These are phyloP conservation scores for Gallinago solitaria DNA, from an alignment of 2,797 vertebrate genomes.

Conservation along the genomic window DNA sequence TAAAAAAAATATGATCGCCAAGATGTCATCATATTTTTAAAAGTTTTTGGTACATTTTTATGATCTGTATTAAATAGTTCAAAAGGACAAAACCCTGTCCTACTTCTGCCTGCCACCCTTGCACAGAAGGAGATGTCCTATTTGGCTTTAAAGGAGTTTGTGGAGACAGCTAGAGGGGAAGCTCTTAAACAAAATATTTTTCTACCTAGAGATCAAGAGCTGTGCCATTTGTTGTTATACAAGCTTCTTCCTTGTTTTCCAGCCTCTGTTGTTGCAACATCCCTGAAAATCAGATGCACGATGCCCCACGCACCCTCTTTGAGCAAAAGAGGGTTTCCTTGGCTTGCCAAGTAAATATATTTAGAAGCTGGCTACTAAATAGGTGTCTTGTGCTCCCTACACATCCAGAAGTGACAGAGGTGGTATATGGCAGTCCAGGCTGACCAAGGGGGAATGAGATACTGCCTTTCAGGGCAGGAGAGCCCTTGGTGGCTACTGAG, in stretches of 20 bases:
- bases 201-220: neutral
- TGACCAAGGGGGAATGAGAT: rapidly evolving
- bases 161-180: neutral
- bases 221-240: rapidly evolving
- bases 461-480: neutral
- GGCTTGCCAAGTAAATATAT: neutral
- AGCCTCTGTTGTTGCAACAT: neutral
- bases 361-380: too few species aligned
- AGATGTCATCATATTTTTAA: neutral
- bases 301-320: too few species aligned
- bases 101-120: neutral
- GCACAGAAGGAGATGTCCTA: neutral
- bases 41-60: neutral
- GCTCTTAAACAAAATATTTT: neutral
- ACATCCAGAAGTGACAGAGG: rapidly evolving
- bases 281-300: neutral
- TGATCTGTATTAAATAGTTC: slow-evolving; percentile 1
- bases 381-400: neutral
- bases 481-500: neutral
- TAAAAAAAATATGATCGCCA: neutral
- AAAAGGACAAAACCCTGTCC: neutral
- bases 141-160: neutral
- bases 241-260: neutral
- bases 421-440: rapidly evolving
- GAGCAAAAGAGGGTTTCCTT: neutral